phyloP scores from a whole-genome alignment of 2,888 invertebrate genomes.

The Aradus depressus region DNA sequence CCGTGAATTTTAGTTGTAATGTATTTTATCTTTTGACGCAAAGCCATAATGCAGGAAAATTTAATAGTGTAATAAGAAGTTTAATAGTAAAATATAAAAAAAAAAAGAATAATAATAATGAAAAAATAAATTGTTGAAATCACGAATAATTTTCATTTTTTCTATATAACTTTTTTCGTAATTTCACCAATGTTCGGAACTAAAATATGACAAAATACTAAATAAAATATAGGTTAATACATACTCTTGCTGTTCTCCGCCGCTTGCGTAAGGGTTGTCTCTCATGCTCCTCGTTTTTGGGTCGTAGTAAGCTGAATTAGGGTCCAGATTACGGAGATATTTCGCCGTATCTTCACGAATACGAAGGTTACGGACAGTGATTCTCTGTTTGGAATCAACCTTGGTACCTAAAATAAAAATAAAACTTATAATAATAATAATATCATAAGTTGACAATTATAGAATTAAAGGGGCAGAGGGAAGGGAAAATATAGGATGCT shows the following conservation, averaged over 20 bases:
- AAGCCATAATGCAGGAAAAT: no score
- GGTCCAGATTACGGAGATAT: conserved; percentile 91
- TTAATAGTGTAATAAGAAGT: neutral
- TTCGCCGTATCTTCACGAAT: conserved; percentile 99
- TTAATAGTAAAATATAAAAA: conserved; percentile 15
- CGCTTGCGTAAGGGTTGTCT: conserved; percentile 74
- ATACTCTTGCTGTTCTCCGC: conserved; percentile 48
- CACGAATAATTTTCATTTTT: no score
- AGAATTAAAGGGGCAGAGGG: no score
- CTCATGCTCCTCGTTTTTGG: conserved; percentile 98
- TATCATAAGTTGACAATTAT: no score
- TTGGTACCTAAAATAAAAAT: no score
- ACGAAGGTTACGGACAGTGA: conserved; percentile 94
- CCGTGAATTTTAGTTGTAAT: no score
- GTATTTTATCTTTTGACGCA: no score
- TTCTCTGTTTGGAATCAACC: conserved; percentile 97
- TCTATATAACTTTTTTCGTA: no score
- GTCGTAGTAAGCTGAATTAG: conserved; percentile 96
- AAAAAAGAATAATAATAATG: no score
- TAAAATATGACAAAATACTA: neutral
- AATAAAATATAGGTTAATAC: neutral
- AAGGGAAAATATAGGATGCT: no score
- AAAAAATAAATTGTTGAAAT: no score
- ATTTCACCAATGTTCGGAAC: neutral
- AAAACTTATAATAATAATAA: no score